Evolutionary conservation across 64 coral and sea anemone genomes (phyloP).

Genomic region (Exaiptasia diaphana): DNA sequence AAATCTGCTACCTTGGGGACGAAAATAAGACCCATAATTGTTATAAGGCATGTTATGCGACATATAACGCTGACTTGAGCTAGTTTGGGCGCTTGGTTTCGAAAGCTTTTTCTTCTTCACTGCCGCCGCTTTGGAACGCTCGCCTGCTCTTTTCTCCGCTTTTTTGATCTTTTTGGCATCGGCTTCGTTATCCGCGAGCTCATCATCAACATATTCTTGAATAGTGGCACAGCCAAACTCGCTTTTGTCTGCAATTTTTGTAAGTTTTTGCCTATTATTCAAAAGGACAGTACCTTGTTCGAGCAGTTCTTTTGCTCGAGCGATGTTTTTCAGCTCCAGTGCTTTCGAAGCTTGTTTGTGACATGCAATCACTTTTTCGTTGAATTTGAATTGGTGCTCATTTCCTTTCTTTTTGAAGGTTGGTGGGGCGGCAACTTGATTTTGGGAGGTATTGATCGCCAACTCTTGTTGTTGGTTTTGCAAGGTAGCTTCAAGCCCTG

Average conservation of each 20-base stretch:
- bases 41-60: neutral
- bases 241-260: neutral
- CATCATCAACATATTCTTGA: conserved; percentile 21
- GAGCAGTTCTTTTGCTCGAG: too few species aligned
- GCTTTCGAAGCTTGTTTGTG: too few species aligned
- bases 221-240: conserved; percentile 23
- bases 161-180: conserved; percentile 28
- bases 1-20: conserved; percentile 31
- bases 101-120: conserved; percentile 17
- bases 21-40: neutral
- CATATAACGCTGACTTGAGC: neutral
- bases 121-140: neutral
- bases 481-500: too few species aligned
- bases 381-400: too few species aligned
- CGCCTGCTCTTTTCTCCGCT: conserved; percentile 16
- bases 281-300: neutral
- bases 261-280: neutral
- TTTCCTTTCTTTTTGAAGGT: too few species aligned
- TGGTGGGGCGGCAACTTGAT: too few species aligned
- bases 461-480: too few species aligned
- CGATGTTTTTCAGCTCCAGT: too few species aligned
- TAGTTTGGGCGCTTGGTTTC: neutral
- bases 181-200: conserved; percentile 29
- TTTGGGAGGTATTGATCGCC: too few species aligned
- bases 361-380: too few species aligned